phyloP scores from a whole-genome alignment of 92 coral and sea anemone genomes.

The Palythoa caribaeorum region DNA sequence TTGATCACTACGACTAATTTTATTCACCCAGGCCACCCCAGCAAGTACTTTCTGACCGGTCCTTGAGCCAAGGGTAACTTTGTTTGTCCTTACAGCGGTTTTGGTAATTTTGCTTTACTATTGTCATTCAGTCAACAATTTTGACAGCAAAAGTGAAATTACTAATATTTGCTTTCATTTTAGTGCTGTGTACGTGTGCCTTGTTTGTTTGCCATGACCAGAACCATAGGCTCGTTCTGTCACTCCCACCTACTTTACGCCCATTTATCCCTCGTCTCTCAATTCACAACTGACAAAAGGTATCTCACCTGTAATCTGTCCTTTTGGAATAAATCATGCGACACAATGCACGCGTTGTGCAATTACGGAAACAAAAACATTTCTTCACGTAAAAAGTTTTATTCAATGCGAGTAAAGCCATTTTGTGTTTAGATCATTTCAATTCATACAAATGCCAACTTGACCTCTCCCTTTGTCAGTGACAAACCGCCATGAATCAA shows the following conservation, averaged over 20 bases:
- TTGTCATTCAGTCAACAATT: too few species aligned
- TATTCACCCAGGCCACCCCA: too few species aligned
- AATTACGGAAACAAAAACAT: neutral
- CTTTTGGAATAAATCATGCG: neutral
- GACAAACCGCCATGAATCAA: neutral
- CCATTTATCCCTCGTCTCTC: neutral
- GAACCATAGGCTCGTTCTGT: too few species aligned
- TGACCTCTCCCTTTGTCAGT: constrained; percentile 5
- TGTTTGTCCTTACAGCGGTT: too few species aligned
- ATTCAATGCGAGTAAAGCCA: neutral
- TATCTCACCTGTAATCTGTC: neutral
- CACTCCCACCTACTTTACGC: neutral
- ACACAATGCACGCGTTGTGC: neutral
- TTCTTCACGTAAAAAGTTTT: constrained; percentile 10
- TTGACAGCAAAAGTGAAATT: too few species aligned
- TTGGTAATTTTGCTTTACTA: too few species aligned
- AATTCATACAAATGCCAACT: neutral
- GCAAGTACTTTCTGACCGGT: too few species aligned
- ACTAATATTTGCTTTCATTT: too few species aligned
- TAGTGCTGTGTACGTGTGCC: too few species aligned
- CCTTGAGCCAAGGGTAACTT: too few species aligned
- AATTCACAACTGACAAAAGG: neutral
- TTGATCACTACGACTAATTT: too few species aligned
- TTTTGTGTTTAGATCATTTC: neutral
- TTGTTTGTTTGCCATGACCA: too few species aligned